Base-by-base conservation (phyloP, 2,797 vertebrate species). In the Acrossocheilus fasciatus region DNA sequence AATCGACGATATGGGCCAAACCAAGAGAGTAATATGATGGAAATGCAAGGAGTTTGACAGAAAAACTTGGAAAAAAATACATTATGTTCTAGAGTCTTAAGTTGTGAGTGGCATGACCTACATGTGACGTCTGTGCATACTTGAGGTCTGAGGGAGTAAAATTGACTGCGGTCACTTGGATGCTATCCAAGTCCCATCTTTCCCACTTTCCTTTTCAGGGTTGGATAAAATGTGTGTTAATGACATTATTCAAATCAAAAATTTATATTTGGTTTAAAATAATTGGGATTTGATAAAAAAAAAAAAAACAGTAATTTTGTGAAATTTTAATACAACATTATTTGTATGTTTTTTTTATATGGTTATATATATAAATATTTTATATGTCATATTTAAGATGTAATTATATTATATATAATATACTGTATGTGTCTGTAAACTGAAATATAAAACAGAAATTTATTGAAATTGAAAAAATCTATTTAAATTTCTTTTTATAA, bases 61-160 rank as follows among this genome's bases (percentile, higher is more conserved):
- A 34, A 83, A 69, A 23, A 70, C 69, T 81, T 81, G 72, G 43
- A 52, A 85, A 89, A n/a, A 84, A 84, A 76, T 82, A 20, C 15
- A 8, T 87, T 9, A 47, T 52, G 34, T 52, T 82, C 59, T 84
- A 34, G 18, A 45, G 54, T 36, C 64, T 69, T 23, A n/a, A 52
- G 45, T 11, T 39, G 64, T 36, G 17, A 15, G 54, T 75, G 52
- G 43, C 17, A 47, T 45, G 54, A 10, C 54, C 54, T 83, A 74
- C 26, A 75, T 47, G 59, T 75, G 41, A 47, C 26, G 26, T 83
- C 70, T n/a, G 5, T 75, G 69, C 5, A 45, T 50, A 36, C 39
- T 36, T 34, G 41, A 74, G 52, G 54, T 20, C 26, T 69, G 59
- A 50, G 43, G 78, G 26, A 20, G 18, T 47, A 30, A 45, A 80